phyloP scores from a whole-genome alignment of 2,888 invertebrate genomes.

The Empis stercorea region DNA sequence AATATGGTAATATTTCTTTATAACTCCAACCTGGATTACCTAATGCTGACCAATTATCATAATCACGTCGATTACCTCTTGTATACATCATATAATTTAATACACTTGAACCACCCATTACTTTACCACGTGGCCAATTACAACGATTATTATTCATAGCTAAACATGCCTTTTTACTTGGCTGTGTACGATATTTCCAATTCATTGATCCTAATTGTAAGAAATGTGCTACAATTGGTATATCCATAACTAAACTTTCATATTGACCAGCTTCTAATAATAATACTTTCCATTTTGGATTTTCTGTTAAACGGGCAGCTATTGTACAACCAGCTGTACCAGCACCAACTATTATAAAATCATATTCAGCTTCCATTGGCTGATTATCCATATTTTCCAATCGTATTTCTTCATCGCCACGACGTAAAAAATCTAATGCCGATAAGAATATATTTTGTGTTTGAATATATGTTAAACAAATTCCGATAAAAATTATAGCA shows the following conservation, averaged over 20 bases:
- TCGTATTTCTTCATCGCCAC: conserved; percentile 28
- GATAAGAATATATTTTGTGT: conserved; percentile 24
- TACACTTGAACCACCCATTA: conserved; percentile 68
- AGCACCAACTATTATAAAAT: conserved; percentile 66
- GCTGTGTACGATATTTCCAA: conserved; percentile 71
- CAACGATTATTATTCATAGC: conserved; percentile 63
- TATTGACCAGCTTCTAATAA: conserved; percentile 60
- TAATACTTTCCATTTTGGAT: conserved; percentile 49
- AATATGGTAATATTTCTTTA: conserved; percentile 58
- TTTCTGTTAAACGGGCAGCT: conserved; percentile 60
- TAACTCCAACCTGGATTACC: conserved; percentile 66
- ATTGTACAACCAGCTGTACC: conserved; percentile 69
- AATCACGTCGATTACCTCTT: conserved; percentile 56
- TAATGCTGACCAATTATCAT: conserved; percentile 58
- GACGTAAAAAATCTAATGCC: conserved; percentile 27
- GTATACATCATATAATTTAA: conserved; percentile 74
- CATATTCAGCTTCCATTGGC: conserved; percentile 42
- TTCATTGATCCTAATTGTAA: conserved; percentile 57
- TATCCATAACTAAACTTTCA: conserved; percentile 61
- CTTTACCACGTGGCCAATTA: conserved; percentile 69
- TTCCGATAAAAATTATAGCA: conserved; percentile 7
- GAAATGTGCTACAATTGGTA: conserved; percentile 59
- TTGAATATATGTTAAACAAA: conserved; percentile 8
- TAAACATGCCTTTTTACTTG: conserved; percentile 56
- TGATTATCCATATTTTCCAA: conserved; percentile 29